A percentile compares a stretch with the other conserved stretches of the same genome.
phyloP scores from a whole-genome alignment of 1,140 invertebrate species.

The Anastrepha obliqua region DNA sequence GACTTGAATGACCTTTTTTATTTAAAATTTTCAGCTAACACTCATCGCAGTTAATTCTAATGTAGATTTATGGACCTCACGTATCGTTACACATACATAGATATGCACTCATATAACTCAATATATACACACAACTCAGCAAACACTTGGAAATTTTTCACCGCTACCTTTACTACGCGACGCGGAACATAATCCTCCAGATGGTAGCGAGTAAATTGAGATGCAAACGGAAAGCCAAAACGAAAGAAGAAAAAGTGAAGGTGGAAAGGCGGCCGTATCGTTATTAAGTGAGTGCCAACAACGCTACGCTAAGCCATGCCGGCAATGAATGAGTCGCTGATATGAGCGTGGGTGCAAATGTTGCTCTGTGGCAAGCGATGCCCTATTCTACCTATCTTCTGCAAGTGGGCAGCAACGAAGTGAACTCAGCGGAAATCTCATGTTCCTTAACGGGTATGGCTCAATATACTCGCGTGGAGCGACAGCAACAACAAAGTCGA shows the following conservation, averaged over 20 bases:
- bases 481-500: constrained; percentile 2
- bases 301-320: not conserved
- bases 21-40: too few species aligned
- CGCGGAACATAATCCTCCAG: not conserved
- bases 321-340: not conserved
- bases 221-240: not conserved
- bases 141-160: not conserved
- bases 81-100: too few species aligned
- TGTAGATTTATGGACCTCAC: too few species aligned
- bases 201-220: constrained; percentile 21
- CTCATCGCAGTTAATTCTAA: too few species aligned
- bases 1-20: too few species aligned
- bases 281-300: not conserved
- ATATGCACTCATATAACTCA: too few species aligned
- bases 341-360: not conserved
- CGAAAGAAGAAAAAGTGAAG: not conserved
- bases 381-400: not conserved
- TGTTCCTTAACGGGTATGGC: not conserved
- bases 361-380: not conserved
- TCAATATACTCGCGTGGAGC: not conserved
- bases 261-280: not conserved
- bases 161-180: not conserved
- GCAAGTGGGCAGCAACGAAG: not conserved
- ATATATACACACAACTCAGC: not conserved
- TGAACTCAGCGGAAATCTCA: constrained; percentile 6